A percentile compares a stretch with the other conserved stretches of the same genome.
Evolutionary conservation across 35 echinoderm and acorn worm species (phyloP).

Genomic region (Acanthaster planci): DNA sequence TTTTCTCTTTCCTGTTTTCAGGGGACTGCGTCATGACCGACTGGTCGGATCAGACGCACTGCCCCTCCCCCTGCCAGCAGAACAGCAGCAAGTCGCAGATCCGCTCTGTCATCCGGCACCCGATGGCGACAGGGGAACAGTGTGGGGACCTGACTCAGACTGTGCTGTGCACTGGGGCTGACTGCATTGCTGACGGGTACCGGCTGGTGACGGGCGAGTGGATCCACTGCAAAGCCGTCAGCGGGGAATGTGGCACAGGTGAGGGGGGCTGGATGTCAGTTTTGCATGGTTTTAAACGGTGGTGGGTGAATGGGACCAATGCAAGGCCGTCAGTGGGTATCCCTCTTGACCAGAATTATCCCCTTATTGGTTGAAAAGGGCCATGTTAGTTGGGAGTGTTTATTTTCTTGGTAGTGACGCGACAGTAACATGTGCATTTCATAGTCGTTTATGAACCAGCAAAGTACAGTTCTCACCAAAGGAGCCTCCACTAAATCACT

Average conservation of each 20-base stretch:
- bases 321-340: too few species aligned
- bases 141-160: conserved; percentile 57
- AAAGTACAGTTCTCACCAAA: too few species aligned
- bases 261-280: neutral
- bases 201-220: conserved; percentile 60
- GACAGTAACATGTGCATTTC: too few species aligned
- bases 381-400: too few species aligned
- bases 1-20: conserved; percentile 2
- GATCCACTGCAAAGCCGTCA: conserved; percentile 55
- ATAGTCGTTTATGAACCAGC: too few species aligned
- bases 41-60: conserved; percentile 74
- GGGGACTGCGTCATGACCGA: conserved; percentile 88
- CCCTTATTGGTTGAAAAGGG: too few species aligned
- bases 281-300: too few species aligned
- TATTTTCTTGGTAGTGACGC: too few species aligned
- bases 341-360: too few species aligned
- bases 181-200: conserved; percentile 32
- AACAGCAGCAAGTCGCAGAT: conserved; percentile 59
- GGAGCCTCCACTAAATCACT: too few species aligned
- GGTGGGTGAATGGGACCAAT: too few species aligned
- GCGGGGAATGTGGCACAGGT: conserved; percentile 92
- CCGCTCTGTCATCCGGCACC: conserved; percentile 57
- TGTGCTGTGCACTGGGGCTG: conserved; percentile 44
- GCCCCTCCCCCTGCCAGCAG: conserved; percentile 52
- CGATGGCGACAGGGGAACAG: conserved; percentile 28